Evolutionary conservation across 2,797 vertebrate species (phyloP), one percentile per base, ranked within the genome.

Genomic region (Schizopygopsis malacanthus): DNA sequence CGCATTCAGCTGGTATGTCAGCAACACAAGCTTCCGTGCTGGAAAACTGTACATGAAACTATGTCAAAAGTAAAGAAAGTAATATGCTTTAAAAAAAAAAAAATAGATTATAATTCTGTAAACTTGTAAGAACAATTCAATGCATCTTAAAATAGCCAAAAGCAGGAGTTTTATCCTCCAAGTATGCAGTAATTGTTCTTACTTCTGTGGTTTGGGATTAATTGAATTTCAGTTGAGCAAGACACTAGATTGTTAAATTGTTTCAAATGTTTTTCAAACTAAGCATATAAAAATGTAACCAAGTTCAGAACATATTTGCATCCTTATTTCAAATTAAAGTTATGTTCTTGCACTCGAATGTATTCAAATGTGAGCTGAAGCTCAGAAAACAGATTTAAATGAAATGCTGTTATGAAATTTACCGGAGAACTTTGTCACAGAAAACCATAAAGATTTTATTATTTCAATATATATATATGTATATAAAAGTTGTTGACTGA

Each of bases 1-100:
- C 1, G 3, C 54, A 52, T 75, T 79, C 78, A 78, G 33, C 63
- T 69, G 37, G 25, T 52, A 43, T 33, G 47, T 69, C 16, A 12
- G 43, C 13, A 67, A 52, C 45, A 63, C 72, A 83, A 67, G 41
- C 72, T 63, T 67, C 56, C 25, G 70, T 75, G 56, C 43, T n/a
- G 39, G 28, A 33, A 20, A 78, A 69, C 33, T 16, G 11, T 13
- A 56, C 2, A 3, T 56, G 37, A 37, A 70, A 79, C 63, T 33
- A 33, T 63, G 33, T 69, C 12, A 67, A 9, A 9, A 33, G 11
- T n/a, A 75, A 63, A 33, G 4, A 39, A 65, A 61, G 39, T 41
- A 39, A 82, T 43, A 37, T 6, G 79, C 18, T 39, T 37, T 20
- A n/a, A 25, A 52, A 11, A 47, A 80, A n/a, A 50, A 41, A 13